Percentiles rank a stretch among this genome's conserved stretches.
These are phyloP conservation scores for Diglossa cyanea DNA, from an alignment of 2,797 vertebrate genomes.

Conservation along the genomic window DNA sequence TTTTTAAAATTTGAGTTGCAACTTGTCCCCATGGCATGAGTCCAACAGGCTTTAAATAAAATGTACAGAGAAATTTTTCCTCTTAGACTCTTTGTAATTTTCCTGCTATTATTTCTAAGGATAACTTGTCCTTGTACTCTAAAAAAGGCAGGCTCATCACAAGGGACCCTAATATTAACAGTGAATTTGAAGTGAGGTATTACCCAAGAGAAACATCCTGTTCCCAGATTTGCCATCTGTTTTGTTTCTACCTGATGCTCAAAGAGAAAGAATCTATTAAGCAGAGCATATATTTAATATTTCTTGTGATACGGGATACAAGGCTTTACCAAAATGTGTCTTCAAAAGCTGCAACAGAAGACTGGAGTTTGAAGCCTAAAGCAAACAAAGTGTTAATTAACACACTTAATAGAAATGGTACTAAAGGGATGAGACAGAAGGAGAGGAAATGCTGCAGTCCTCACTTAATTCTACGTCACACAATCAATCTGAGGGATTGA, in stretches of 20 bases:
- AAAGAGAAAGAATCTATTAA: conserved; percentile 18
- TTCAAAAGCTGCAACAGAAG: not conserved
- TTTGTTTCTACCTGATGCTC: not conserved
- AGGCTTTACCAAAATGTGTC: not conserved
- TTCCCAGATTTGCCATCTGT: conserved; percentile 36
- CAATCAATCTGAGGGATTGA: not conserved
- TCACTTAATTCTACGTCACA: not conserved
- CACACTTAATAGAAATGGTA: not conserved
- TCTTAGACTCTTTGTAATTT: conserved; percentile 4
- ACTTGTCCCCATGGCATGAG: not conserved
- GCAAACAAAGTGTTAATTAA: conserved; percentile 16
- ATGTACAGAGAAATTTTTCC: not conserved
- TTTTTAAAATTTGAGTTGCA: conserved; percentile 30
- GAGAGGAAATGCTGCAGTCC: not conserved
- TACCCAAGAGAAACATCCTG: conserved; percentile 16
- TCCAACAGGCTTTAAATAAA: conserved; percentile 22
- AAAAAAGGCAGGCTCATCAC: conserved; percentile 2
- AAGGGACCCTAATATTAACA: conserved; percentile 8
- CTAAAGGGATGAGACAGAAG: not conserved
- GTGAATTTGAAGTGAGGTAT: not conserved
- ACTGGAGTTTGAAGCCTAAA: not conserved
- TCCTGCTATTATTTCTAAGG: conserved; percentile 23
- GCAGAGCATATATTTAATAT: not conserved
- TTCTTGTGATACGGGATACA: not conserved
- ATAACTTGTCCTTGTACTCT: conserved; percentile 37